Percentiles rank a stretch among this genome's conserved stretches.
These are phyloP conservation scores for Cephus pulcher DNA, from an alignment of 2,888 invertebrate species.

Conservation along the genomic window DNA sequence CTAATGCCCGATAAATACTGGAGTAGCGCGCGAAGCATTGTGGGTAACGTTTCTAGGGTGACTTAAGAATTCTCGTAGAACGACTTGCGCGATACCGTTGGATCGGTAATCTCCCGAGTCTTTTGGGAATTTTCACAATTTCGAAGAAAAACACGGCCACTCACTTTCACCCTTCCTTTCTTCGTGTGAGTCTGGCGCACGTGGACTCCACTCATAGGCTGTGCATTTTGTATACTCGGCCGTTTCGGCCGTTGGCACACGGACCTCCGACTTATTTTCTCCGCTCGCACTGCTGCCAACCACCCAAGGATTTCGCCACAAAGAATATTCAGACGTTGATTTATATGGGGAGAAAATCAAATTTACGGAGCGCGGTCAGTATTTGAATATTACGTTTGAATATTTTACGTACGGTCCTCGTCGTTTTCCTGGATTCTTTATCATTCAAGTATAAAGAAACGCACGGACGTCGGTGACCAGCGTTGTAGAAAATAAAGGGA, in stretches of 20 bases:
- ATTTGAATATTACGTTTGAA: conserved; percentile 60
- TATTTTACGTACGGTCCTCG: conserved; percentile 36
- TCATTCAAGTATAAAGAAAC: neutral
- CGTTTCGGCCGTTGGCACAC: neutral
- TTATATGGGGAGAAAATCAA: conserved; percentile 50
- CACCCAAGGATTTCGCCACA: conserved; percentile 27
- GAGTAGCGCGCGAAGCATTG: neutral
- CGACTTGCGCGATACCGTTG: neutral
- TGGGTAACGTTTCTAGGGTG: neutral
- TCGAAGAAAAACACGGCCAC: neutral
- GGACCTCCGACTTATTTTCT: conserved; percentile 28
- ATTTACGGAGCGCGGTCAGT: conserved; percentile 50
- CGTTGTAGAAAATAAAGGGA: neutral
- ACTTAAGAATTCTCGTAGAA: neutral
- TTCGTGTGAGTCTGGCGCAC: neutral
- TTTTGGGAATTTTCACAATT: neutral
- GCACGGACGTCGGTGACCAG: neutral
- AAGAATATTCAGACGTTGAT: conserved; percentile 44
- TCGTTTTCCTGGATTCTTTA: neutral
- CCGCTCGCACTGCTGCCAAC: conserved; percentile 27
- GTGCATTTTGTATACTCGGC: conserved; percentile 30
- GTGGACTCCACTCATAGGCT: conserved; percentile 25
- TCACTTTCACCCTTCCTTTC: neutral
- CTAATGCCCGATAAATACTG: too few relatives aligned
- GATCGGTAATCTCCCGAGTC: neutral